Evolutionary conservation across 2,797 vertebrate species (phyloP).

Genomic region (Melanogrammus aeglefinus): DNA sequence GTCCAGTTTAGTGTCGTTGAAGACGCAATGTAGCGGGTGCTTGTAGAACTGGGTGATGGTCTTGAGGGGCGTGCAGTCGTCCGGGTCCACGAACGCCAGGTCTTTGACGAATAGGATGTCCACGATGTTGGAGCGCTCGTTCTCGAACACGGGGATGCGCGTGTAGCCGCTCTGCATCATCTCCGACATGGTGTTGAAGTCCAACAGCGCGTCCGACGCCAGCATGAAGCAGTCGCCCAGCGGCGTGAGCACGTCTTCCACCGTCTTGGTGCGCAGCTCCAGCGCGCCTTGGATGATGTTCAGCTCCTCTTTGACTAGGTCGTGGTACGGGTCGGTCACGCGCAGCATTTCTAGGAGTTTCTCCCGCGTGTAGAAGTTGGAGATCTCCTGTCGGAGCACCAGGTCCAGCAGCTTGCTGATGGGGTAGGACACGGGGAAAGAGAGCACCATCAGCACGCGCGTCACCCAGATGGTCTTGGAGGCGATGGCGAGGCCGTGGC

Average conservation of each 20-base stretch:
- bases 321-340: conserved; percentile 86
- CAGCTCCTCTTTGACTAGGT: conserved; percentile 88
- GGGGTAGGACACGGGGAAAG: conserved; percentile 88
- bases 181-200: conserved; percentile 88
- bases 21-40: conserved; percentile 92
- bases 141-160: conserved; percentile 86
- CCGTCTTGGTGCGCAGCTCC: conserved; percentile 88
- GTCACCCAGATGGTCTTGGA: conserved; percentile 89
- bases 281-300: conserved; percentile 94
- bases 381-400: conserved; percentile 88
- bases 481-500: conserved; percentile 89
- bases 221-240: conserved; percentile 92
- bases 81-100: conserved; percentile 94
- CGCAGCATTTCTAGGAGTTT: conserved; percentile 88
- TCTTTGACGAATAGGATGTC: conserved; percentile 97
- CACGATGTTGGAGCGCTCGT: conserved; percentile 89
- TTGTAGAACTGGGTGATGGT: conserved; percentile 97
- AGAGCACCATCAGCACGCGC: conserved; percentile 84
- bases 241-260: conserved; percentile 90
- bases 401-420: conserved; percentile 89
- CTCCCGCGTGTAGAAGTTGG: conserved; percentile 88
- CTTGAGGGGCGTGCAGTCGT: conserved; percentile 93
- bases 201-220: conserved; percentile 79
- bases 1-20: conserved; percentile 93
- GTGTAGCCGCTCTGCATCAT: conserved; percentile 93